Evolutionary conservation across 2,797 vertebrate species (phyloP).

Genomic region (Poecilia velifera): DNA sequence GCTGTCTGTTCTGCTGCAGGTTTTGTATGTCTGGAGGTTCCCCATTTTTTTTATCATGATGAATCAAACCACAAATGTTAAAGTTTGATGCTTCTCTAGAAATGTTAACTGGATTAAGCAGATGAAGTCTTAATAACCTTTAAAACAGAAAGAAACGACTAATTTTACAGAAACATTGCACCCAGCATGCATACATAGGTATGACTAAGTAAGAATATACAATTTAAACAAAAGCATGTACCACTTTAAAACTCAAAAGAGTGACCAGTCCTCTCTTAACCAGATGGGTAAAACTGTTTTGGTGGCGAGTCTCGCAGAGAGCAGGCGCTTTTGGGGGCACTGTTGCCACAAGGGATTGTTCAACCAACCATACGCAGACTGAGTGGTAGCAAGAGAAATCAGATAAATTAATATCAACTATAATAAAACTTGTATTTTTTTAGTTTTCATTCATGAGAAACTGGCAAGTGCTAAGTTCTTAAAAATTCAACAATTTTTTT

Average conservation of each 20-base stretch:
- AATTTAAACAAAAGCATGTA: not conserved
- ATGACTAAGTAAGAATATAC: not conserved
- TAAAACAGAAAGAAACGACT: not conserved
- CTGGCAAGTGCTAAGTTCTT: not conserved
- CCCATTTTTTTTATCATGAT: not conserved
- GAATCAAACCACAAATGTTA: conserved; percentile 1
- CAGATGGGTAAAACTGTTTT: not conserved
- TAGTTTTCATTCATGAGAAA: not conserved
- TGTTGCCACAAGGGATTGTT: not conserved
- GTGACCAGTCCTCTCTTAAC: not conserved
- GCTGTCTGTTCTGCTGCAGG: not conserved
- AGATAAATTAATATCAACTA: not conserved
- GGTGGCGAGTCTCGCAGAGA: not conserved
- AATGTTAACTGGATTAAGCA: not conserved
- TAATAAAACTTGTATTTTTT: not conserved
- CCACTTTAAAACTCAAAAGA: not conserved
- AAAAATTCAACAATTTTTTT: not conserved
- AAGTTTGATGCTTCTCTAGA: not conserved
- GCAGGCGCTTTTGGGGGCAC: not conserved
- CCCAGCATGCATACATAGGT: not conserved
- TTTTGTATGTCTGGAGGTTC: not conserved
- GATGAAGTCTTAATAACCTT: not conserved
- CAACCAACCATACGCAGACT: not conserved
- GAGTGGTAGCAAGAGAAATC: not conserved
- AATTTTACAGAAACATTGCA: not conserved